Evolutionary conservation across 2,113 vertebrate species (phyloP).

Genomic region (Cavia porcellus): DNA sequence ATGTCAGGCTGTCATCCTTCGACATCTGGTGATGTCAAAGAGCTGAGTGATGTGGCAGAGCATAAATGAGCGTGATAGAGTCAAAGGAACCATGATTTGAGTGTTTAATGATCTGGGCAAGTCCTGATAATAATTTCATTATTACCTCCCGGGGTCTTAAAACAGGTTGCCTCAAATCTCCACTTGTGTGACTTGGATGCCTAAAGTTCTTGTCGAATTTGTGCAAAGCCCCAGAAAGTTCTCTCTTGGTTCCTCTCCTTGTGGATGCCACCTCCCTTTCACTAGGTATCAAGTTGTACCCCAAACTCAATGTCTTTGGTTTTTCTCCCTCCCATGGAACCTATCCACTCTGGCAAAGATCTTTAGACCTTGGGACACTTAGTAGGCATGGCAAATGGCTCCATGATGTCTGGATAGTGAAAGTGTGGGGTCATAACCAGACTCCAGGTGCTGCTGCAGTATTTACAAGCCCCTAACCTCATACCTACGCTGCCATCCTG

Average conservation of each 20-base stretch:
- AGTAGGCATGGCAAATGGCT: neutral
- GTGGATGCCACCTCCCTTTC: neutral
- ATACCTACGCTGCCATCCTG: fast-evolving
- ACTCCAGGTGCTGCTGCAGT: neutral
- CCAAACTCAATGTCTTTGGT: neutral
- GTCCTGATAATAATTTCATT: neutral
- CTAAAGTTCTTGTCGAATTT: neutral
- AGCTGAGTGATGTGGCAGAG: neutral
- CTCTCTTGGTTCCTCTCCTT: fast-evolving
- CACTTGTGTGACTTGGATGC: neutral
- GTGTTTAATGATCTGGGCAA: neutral
- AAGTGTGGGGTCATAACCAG: neutral
- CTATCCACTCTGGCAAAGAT: neutral
- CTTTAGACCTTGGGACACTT: no score
- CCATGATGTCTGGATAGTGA: neutral
- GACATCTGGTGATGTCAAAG: neutral
- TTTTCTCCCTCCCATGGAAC: neutral
- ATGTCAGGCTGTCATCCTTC: neutral
- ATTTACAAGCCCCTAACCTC: neutral
- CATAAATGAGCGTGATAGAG: neutral
- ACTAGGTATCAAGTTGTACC: neutral
- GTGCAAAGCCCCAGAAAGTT: neutral
- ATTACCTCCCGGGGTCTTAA: neutral
- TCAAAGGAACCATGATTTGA: neutral
- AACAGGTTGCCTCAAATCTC: neutral